Conservation (phyloP, 2,888 invertebrate species). For the Hofmannophila pseudospretella region DNA sequence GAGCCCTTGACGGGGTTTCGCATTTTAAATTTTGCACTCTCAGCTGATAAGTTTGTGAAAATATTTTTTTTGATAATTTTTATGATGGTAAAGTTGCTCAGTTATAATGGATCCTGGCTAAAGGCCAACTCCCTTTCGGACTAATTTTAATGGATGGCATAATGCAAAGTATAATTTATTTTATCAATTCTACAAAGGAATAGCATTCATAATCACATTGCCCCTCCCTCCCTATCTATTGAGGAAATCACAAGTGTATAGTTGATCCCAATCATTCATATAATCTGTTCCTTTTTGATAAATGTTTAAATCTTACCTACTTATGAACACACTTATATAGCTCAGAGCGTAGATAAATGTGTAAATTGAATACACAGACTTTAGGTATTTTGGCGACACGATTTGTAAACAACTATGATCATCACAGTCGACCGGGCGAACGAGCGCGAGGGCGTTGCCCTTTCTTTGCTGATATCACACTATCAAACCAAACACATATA, state of each 20-base stretch:
- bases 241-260: constrained; percentile 44
- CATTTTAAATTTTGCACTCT: too few relatives aligned
- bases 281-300: constrained; percentile 25
- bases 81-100: too few relatives aligned
- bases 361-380: constrained; percentile 28
- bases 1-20: too few relatives aligned
- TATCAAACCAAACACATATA: too few relatives aligned
- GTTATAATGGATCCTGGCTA: too few relatives aligned
- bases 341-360: constrained; percentile 14
- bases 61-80: too few relatives aligned
- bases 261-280: constrained; percentile 36
- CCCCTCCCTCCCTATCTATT: constrained; percentile 31
- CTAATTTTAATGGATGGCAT: too few relatives aligned
- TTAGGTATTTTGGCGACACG: constrained; percentile 47
- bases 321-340: constrained; percentile 9
- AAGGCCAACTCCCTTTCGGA: too few relatives aligned
- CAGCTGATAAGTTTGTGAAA: too few relatives aligned
- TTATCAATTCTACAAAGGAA: too few relatives aligned
- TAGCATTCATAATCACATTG: too few relatives aligned
- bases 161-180: too few relatives aligned
- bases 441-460: constrained; percentile 65
- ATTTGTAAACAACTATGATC: constrained; percentile 53
- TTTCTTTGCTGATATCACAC: constrained; percentile 29
- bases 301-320: constrained; percentile 16
- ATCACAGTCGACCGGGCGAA: constrained; percentile 39